Evolutionary conservation across 2,888 invertebrate genomes (phyloP).

Genomic region (Pheosia tremula): DNA sequence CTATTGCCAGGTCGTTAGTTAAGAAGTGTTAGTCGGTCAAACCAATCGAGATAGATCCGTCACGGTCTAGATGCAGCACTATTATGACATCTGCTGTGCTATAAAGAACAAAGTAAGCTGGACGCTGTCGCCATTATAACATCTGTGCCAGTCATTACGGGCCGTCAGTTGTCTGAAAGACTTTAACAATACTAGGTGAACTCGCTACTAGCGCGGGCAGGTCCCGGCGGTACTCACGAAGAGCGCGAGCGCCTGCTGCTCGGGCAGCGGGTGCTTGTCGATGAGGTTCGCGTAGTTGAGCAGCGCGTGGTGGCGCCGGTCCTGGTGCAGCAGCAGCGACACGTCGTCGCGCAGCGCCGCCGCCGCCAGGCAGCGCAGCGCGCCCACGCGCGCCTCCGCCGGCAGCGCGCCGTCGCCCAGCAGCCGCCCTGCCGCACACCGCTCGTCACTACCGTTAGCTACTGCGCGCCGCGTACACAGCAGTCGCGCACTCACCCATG

Average conservation of each 20-base stretch:
- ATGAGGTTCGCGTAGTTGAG: conserved; percentile 94
- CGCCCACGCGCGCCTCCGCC: conserved; percentile 85
- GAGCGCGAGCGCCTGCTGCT: conserved; percentile 91
- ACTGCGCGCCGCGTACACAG: too few species aligned
- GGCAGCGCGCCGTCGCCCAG: conserved; percentile 81
- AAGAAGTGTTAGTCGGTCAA: too few species aligned
- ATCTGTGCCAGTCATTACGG: background rate
- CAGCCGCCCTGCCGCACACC: conserved; percentile 44
- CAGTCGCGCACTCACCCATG: conserved; percentile 82
- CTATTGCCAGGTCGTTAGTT: too few species aligned
- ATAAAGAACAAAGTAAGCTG: too few species aligned
- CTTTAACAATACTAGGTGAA: too few species aligned
- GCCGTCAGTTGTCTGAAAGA: too few species aligned
- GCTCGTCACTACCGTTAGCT: too few species aligned
- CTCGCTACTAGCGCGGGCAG: background rate
- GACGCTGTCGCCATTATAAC: too few species aligned
- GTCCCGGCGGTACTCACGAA: conserved; percentile 85
- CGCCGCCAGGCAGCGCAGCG: conserved; percentile 89
- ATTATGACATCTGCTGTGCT: too few species aligned
- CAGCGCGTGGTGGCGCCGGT: conserved; percentile 93
- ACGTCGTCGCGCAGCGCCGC: conserved; percentile 95
- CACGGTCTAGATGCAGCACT: too few species aligned
- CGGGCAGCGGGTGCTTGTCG: conserved; percentile 88
- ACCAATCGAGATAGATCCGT: too few species aligned
- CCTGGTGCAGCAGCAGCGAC: conserved; percentile 94